Evolutionary conservation across 2,888 invertebrate genomes (phyloP), one percentile per base, ranked within the genome.

Genomic region (Drosophila flavopinicola): DNA sequence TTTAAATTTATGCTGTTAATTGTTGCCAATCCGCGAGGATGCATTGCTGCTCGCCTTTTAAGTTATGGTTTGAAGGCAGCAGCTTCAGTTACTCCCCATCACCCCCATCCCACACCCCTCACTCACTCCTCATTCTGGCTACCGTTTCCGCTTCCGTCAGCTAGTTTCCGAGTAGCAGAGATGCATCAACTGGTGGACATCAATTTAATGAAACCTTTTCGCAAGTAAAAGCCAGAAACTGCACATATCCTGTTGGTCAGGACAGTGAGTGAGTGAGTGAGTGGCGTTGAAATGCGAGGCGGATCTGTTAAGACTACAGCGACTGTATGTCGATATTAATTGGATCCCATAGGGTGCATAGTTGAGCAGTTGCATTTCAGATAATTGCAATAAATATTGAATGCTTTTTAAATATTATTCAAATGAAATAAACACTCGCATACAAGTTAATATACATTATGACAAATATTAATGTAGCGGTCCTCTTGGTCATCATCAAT

Each of bases 1-100:
- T 88, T 85, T 87, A 88, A 87, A 87, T 84, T 88, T 88, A 84
- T 88, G 85, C 69, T 72, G 78, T 84, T 84, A 87, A 88, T 84
- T 84, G 85, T 64, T 64, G 75, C 33, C 66, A 35, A 35, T 53
- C 67, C 60, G 38, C 38, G 38, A 57, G 61, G 37, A 67, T 52
- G 41, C 49, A 71, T 49, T 57, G 74, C 32, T 44, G 7, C 45
- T 32, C 41, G 58, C 45, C 66, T 51, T 66, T 75, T 70, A 75
- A 71, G 56, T 75, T 75, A 74, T 75, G 56, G 53, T 42, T 60
- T 47, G 51, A 45, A 45, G 47, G 25, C 33, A n/a, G 25, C 44
- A 17, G 7, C 6, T 27, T 17, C n/a, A 32, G 25, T 9, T 27
- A 7, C 52, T n/a, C n/a, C n/a, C 11, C 25, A 20, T 4, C 7